phyloP scores from a whole-genome alignment of 2,888 invertebrate species.

The Herminia tarsipennalis region DNA sequence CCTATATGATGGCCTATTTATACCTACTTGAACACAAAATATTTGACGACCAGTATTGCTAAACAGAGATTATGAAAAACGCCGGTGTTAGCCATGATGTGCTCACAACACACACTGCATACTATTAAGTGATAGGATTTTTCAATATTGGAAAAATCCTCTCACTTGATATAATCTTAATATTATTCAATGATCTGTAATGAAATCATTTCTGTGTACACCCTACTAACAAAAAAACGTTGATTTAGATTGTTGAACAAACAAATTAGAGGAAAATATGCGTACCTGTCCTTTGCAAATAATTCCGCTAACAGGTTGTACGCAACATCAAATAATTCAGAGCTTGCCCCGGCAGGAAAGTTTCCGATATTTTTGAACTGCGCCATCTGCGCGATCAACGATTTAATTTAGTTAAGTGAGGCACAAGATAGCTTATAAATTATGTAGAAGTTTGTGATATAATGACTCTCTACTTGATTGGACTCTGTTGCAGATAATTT shows the following conservation, averaged over 20 bases:
- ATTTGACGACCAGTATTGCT: too few species aligned
- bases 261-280: constrained; percentile 31
- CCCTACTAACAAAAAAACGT: neutral
- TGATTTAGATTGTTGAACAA: constrained; percentile 13
- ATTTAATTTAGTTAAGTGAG: constrained; percentile 73
- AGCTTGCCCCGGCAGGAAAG: constrained; percentile 35
- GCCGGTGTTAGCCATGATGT: too few species aligned
- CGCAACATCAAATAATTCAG: constrained; percentile 19
- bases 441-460: constrained; percentile 47
- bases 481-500: constrained; percentile 3
- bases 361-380: constrained; percentile 63
- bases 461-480: constrained; percentile 24
- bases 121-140: too few species aligned
- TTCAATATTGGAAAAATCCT: too few species aligned
- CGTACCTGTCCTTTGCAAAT: constrained; percentile 36
- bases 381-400: constrained; percentile 54
- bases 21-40: too few species aligned
- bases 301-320: constrained; percentile 36
- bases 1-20: too few species aligned
- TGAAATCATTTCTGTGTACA: neutral
- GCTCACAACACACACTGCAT: too few species aligned
- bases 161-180: neutral
- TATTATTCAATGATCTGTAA: neutral
- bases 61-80: too few species aligned
- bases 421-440: constrained; percentile 56